A percentile compares a stretch with the other conserved stretches of the same genome.
These are phyloP conservation scores for Tachycineta bicolor DNA, from an alignment of 2,113 vertebrate genomes.

Conservation along the genomic window DNA sequence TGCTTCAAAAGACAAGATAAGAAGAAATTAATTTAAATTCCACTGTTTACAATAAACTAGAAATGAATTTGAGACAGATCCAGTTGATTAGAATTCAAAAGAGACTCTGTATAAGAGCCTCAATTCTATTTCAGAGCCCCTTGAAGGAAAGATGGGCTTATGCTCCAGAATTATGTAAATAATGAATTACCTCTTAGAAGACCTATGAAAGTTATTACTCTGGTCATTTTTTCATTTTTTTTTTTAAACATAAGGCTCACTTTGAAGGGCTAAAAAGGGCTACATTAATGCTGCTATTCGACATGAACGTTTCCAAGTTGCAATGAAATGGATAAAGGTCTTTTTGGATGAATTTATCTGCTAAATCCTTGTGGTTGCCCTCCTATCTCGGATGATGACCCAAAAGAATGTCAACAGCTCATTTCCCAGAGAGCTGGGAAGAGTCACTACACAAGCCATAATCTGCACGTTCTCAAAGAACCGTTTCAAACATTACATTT, in stretches of 20 bases:
- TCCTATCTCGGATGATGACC: slow-evolving; percentile 86
- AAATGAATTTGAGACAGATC: slow-evolving; percentile 59
- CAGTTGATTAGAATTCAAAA: slow-evolving; percentile 70
- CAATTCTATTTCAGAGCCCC: slow-evolving; percentile 66
- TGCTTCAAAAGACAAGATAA: slow-evolving; percentile 69
- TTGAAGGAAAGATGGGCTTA: slow-evolving; percentile 65
- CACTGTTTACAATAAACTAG: slow-evolving; percentile 67
- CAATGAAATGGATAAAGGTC: slow-evolving; percentile 82
- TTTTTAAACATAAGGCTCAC: slow-evolving; percentile 64
- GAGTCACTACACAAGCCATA: slow-evolving; percentile 78
- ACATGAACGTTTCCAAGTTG: slow-evolving; percentile 78
- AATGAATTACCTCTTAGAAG: slow-evolving; percentile 74
- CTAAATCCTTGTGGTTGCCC: slow-evolving; percentile 87
- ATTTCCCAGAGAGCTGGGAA: slow-evolving; percentile 84
- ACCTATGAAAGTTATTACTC: slow-evolving; percentile 72
- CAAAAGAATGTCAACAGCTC: slow-evolving; percentile 94
- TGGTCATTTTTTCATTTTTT: slow-evolving; percentile 39
- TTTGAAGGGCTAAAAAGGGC: slow-evolving; percentile 77
- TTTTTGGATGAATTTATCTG: slow-evolving; percentile 86
- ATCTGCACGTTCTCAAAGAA: slow-evolving; percentile 83
- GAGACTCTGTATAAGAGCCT: slow-evolving; percentile 31
- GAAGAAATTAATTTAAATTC: slow-evolving; percentile 71
- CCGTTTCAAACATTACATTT: slow-evolving; percentile 82
- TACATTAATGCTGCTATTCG: slow-evolving; percentile 78
- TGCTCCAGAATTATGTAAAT: slow-evolving; percentile 74